A percentile compares a stretch with the other conserved stretches of the same genome.
Conservation (phyloP, 1,140 invertebrate species). For the Palaemon carinicauda region DNA sequence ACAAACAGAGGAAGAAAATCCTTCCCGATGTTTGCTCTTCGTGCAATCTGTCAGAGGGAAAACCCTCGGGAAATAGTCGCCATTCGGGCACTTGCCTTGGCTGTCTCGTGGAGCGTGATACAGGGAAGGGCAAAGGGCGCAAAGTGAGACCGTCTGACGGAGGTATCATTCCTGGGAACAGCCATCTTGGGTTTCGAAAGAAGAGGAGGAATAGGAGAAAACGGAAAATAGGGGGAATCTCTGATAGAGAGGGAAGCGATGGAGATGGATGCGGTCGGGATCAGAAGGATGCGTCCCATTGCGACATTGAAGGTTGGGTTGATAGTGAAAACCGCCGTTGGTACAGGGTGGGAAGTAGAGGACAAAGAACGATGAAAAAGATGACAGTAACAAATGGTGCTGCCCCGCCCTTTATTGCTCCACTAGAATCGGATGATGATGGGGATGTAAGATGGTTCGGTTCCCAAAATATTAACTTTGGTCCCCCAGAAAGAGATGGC, state of each 20-base stretch:
- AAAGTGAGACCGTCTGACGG: not conserved
- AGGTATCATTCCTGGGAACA: too few relatives aligned
- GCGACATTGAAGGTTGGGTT: not conserved
- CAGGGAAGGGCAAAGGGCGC: not conserved
- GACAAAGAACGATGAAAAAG: not conserved
- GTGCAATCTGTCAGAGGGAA: not conserved
- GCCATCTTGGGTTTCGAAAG: too few relatives aligned
- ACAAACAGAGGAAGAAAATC: not conserved
- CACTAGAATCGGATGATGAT: not conserved
- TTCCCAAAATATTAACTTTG: not conserved
- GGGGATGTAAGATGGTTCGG: not conserved
- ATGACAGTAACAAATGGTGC: not conserved
- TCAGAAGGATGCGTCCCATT: not conserved
- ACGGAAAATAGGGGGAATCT: not conserved
- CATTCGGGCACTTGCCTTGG: slow-evolving; percentile 6
- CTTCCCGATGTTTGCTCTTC: not conserved
- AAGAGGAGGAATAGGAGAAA: not conserved
- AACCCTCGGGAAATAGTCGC: not conserved
- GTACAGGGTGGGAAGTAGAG: slow-evolving; percentile 12
- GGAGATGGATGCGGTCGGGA: not conserved
- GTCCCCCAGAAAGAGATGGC: too few relatives aligned
- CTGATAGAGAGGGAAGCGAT: not conserved
- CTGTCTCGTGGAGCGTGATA: slow-evolving; percentile 27
- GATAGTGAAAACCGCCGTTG: slow-evolving; percentile 28
- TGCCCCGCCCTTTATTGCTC: too few relatives aligned